phyloP scores from a whole-genome alignment of 2,888 invertebrate species.

The Xanthorhoe designata region DNA sequence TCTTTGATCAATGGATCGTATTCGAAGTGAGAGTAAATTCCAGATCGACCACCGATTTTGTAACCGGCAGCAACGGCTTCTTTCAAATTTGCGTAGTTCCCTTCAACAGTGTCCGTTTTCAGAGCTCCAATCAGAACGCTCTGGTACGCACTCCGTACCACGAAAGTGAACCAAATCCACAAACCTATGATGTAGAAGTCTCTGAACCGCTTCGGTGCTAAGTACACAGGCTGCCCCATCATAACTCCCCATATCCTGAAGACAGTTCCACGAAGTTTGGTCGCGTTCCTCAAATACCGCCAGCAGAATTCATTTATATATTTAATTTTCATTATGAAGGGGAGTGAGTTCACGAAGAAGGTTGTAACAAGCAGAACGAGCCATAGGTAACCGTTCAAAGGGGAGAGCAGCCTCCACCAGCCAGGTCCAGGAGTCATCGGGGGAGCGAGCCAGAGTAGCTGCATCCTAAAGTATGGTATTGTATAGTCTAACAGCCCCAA shows the following conservation, averaged over 20 bases:
- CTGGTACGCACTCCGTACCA: constrained; percentile 70
- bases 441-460: constrained; percentile 69
- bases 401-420: constrained; percentile 68
- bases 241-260: constrained; percentile 69
- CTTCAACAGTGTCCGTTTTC: constrained; percentile 64
- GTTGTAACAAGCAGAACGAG: constrained; percentile 59
- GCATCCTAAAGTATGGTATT: constrained; percentile 66
- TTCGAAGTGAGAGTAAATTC: constrained; percentile 66
- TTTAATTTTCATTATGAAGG: constrained; percentile 58
- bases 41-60: constrained; percentile 64
- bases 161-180: constrained; percentile 75
- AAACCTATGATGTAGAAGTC: constrained; percentile 69
- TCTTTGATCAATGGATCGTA: constrained; percentile 63
- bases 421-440: constrained; percentile 60
- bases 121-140: constrained; percentile 71
- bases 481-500: constrained; percentile 64
- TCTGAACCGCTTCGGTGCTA: constrained; percentile 64
- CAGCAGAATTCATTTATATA: constrained; percentile 56
- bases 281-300: constrained; percentile 59
- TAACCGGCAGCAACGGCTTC: constrained; percentile 64
- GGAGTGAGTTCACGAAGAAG: constrained; percentile 61
- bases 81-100: constrained; percentile 61
- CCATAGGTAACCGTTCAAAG: constrained; percentile 71
- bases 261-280: constrained; percentile 58
- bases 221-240: constrained; percentile 66